Base-by-base conservation (phyloP, 2,113 vertebrate species). In the Hymenochirus boettgeri region DNA sequence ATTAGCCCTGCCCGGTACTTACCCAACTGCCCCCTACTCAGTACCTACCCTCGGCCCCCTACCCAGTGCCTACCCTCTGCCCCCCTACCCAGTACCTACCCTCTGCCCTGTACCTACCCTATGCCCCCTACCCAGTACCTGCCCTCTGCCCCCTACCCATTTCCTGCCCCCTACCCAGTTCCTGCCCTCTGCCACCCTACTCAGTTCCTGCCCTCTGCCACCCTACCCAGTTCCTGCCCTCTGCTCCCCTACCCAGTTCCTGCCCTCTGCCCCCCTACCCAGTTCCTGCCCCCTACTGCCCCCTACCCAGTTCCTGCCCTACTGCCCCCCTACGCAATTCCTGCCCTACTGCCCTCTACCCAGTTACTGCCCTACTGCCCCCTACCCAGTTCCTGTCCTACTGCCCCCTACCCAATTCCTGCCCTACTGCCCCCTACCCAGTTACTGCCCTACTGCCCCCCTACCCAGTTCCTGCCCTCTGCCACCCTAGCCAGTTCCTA, bases 101-200 rank as follows among this genome's bases (percentile, higher is more conserved):
- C n/a, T n/a, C n/a, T n/a, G n/a, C n/a, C n/a, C n/a, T n/a, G n/a
- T n/a, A n/a, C n/a, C n/a, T n/a, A n/a, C n/a, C n/a, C n/a, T n/a
- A 39, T 24, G 35, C 6, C 3, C 58, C 33, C 39, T 45, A 33
- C 35, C 22, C 42, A 1, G 39, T 63, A 57, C 27, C 37, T 66
- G 26, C 62, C 52, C 12, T 45, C 7, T 22, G 17, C 26, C 69
- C 62, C 52, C 63, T 21, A 23, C 50, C 65, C 39, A 60, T 24
- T 72, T 54, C 74, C 56, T 73, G 75, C 27, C 19, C 76, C 76
- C 79, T 79, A 82, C 88, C 85, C 83, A 83, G 84, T 85, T 83
- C 74, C 83, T 75, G 83, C 83, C 86, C 83, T 83, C 78, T 84
- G 82, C 23, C 83, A 83, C 80, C 76, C 73, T 33, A 18, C 37